Evolutionary conservation across 2,888 invertebrate genomes (phyloP), one percentile per base, ranked within the genome.

Genomic region (Tetheella fluctuosa): DNA sequence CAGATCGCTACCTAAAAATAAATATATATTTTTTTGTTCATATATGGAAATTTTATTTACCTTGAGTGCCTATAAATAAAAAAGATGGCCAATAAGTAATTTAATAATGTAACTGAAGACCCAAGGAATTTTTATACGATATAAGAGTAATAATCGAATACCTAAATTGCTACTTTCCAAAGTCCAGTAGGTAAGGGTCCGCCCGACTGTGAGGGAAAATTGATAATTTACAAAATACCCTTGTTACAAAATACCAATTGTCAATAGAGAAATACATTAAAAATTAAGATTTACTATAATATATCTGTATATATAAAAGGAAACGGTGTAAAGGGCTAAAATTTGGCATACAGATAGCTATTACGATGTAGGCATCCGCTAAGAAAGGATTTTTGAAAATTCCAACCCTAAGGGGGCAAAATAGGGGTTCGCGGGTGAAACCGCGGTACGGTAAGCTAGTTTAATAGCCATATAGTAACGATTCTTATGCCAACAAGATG

Each of bases 181-280:
- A 20, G 54, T 30, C 54, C 54, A 54, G 54, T 30, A 52, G 7
- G 25, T 25, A 25, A 55, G 34, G 55, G 55, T 25, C 39, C 10
- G 5, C 13, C 34, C 23, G 55, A 55, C 13, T 55, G 55, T 23
- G 23, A 55, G 55, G 34, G 55, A 55, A 48, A 55, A 55, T 55
- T 55, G 55, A 55, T 55, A 55, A 55, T 55, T 55, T 55, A 55
- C 34, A 20, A 34, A 55, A 55, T 55, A 55, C 55, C 55, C 55
- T 34, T 55, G 34, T 55, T 23, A 55, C 55, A 34, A 34, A 20
- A 55, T 55, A 55, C 28, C n/a, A 5, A 30, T 15, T 28, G 8
- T 8, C 13, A 8, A 10, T 15, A 20, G 3, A 17, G 13, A 2
- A 34, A 3, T 54, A 25, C 20, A 15, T 55, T 55, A 4, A 17